These are phyloP conservation scores for Drosophila formosana DNA, from an alignment of 2,888 invertebrate species.

Conservation along the genomic window DNA sequence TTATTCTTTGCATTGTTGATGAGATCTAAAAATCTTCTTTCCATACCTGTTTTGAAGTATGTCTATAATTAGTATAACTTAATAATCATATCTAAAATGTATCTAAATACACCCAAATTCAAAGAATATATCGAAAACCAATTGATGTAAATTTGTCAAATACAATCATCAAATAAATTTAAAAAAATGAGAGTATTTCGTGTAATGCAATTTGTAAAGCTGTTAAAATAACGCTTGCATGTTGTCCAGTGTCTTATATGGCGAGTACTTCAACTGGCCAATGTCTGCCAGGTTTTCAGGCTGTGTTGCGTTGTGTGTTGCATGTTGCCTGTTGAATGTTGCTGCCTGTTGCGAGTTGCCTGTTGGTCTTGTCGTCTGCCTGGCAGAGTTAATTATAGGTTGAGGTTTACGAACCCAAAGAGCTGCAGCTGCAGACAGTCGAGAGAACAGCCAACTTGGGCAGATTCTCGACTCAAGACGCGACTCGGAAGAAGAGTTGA, in stretches of 20 bases:
- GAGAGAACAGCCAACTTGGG: conserved; percentile 1
- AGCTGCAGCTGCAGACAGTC: conserved; percentile 49
- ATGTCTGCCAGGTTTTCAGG: conserved; percentile 36
- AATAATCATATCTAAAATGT: too few relatives aligned
- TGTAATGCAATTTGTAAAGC: too few relatives aligned
- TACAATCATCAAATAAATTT: too few relatives aligned
- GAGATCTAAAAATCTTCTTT: too few relatives aligned
- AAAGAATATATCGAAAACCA: too few relatives aligned
- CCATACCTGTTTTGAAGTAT: too few relatives aligned
- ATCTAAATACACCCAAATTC: too few relatives aligned
- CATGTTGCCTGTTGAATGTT: conserved; percentile 16
- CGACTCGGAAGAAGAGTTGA: conserved; percentile 3
- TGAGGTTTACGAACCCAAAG: conserved; percentile 78
- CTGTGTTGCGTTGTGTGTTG: conserved; percentile 18
- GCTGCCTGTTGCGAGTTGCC: conserved; percentile 27
- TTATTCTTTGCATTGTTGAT: too few relatives aligned
- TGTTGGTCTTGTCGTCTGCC: conserved; percentile 64
- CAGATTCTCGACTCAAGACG: conserved; percentile 1
- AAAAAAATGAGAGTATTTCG: too few relatives aligned
- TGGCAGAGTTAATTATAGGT: conserved; percentile 78
- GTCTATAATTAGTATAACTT: too few relatives aligned
- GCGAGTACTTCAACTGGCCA: conserved; percentile 36
- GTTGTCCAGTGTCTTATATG: conserved; percentile 27
- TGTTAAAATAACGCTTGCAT: not conserved
- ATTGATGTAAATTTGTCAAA: too few relatives aligned